Base-by-base conservation (phyloP, 2,113 vertebrate species). In the Oreochromis tanganicae region DNA sequence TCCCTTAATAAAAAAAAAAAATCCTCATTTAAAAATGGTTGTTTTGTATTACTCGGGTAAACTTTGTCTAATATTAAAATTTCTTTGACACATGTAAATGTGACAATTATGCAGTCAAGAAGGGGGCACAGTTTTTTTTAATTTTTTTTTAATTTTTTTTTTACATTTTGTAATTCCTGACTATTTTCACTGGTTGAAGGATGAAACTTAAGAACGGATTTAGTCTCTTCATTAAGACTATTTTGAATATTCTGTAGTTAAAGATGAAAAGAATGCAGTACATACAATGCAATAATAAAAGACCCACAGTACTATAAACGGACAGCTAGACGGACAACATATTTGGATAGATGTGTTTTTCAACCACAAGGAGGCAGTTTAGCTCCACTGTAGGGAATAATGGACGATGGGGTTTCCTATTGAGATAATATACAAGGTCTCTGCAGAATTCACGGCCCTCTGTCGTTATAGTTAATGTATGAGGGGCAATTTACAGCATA, bases 291-390 rank as follows among this genome's bases (percentile, higher is more conserved):
- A 66, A 66, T 66, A 17, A 50, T 29, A 12, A 48, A 75, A 29
- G 24, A 46, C 43, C 24, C 24, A 29, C 24, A 75, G 4, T 16
- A 75, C 43, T 50, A 75, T 19, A 48, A 75, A 32, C 17, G 10
- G 24, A 36, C 71, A 48, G 43, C 3, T 48, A 19, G 43, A 75
- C 0, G 4, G 24, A 75, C 24, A 75, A 8, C 24, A 75, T n/a
- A 78, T 52, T 78, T 78, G 3, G 17, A 27, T 38, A 78, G 13
- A 21, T 84, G 24, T 78, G 2, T 32, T 32, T 87, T 87, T 83
- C 29, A 52, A 50, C 93, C 95, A 93, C 91, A 83, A 4, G 90
- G 90, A 85, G 95, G 94, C 94, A 94, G 90, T 94, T 84, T 88
- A 90, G 90, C 80, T 86, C 89, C 83, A 21, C 41, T 66, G 46